Evolutionary conservation across 1,140 invertebrate species (phyloP).

Genomic region (Heliconius nattereri): DNA sequence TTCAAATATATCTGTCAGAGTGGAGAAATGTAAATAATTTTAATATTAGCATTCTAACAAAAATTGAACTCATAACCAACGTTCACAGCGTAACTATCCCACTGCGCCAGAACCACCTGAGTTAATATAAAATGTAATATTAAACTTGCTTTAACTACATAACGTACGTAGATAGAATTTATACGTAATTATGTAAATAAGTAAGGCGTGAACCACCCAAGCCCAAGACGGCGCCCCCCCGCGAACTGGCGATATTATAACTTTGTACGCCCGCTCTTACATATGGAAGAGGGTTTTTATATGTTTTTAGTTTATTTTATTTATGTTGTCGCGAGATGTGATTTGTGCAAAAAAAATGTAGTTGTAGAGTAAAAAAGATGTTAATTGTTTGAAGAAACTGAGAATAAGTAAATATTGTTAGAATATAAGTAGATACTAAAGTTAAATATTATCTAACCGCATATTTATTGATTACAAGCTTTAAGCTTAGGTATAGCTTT

Average conservation of each 20-base stretch:
- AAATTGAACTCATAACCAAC: background rate
- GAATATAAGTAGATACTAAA: too few relatives aligned
- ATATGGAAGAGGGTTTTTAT: conserved; percentile 35
- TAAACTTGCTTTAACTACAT: conserved; percentile 10
- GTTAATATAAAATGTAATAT: background rate
- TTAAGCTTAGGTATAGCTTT: too few relatives aligned
- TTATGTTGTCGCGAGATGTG: background rate
- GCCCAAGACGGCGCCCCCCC: conserved; percentile 38
- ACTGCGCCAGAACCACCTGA: background rate
- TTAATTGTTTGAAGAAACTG: too few relatives aligned
- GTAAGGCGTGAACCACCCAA: conserved; percentile 18
- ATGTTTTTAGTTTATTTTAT: background rate
- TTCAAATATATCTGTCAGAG: too few relatives aligned
- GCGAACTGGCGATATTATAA: conserved; percentile 59
- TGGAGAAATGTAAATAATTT: too few relatives aligned
- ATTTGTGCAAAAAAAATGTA: too few relatives aligned
- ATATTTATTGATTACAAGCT: too few relatives aligned
- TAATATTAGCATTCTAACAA: too few relatives aligned
- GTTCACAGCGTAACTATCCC: too few relatives aligned
- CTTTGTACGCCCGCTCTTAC: conserved; percentile 43
- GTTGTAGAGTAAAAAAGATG: too few relatives aligned
- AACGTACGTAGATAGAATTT: conserved; percentile 36
- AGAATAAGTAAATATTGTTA: too few relatives aligned
- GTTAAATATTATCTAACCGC: too few relatives aligned
- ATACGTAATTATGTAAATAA: conserved; percentile 55